Base-by-base conservation (phyloP, 92 coral and sea anemone species). In the Metridium senile region DNA sequence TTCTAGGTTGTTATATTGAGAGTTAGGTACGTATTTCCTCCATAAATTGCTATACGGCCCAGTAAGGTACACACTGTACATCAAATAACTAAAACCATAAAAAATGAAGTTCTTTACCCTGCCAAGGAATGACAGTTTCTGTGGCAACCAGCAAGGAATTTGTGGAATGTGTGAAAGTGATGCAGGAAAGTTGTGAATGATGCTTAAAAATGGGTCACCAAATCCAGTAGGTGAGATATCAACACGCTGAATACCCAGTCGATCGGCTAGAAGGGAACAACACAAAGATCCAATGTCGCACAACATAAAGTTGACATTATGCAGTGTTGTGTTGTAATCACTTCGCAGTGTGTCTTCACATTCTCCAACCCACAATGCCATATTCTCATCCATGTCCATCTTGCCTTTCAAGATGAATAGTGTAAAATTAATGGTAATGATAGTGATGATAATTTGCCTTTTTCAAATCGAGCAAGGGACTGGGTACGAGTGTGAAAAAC, bases 191-290 rank as follows among this genome's bases (percentile, higher is more conserved):
- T 86, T 86, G 61, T 87, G 92, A n/a, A 90, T 74, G 58, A 84
- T 85, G 59, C 91, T 88, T 58, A 88, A 62, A 64, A 74, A 81
- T 16, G 90, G 89, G 26, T 91, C 93, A 11, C 62, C 62, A 81
- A 93, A 90, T 35, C 98, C 98, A 16, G 65, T 68, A 3, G 95
- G 92, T 45, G 88, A 66, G 29, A 93, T 67, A 58, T 93, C 98
- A 34, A 93, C 91, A 16, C 98, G 83, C 46, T 77, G 86, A 21
- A 85, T 87, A 59, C 84, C 66, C 28, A 93, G 62, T 64, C 78
- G 29, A 58, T 93, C 98, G 22, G 95, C 93, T 29, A 93, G 59
- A 9, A 93, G 83, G 11, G 87, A 74, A 32, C 96, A 88, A 59
- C 98, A 93, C 11, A 90, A 30, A 4, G 75, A 69, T 26, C 90